Base-by-base conservation (phyloP, 64 coral and sea anemone species). In the Trachythela sp. region DNA sequence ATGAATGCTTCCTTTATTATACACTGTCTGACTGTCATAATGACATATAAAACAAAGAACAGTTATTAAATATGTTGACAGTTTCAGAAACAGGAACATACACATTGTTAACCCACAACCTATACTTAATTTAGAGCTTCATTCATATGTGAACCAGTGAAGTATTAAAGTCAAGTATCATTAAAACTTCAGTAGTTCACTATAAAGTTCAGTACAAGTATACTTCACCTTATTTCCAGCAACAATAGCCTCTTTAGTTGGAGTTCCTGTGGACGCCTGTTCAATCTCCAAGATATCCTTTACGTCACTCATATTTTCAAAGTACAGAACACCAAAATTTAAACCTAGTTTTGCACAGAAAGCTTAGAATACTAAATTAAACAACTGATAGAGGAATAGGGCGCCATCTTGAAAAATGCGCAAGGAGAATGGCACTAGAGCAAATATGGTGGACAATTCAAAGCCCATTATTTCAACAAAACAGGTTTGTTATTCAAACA, bases 161-260 rank as follows among this genome's bases (percentile, higher is more conserved):
- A 91, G 84, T 41, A 92, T 94, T 84, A 86, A 92, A 87, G 92
- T 33, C 92, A 93, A 84, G 14, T 13, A 83, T 24, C n/a, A n/a
- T n/a, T n/a, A n/a, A n/a, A n/a, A n/a, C n/a, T n/a, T n/a, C n/a
- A n/a, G n/a, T n/a, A n/a, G n/a, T n/a, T n/a, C n/a, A n/a, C n/a
- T n/a, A n/a, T n/a, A n/a, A n/a, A n/a, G n/a, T n/a, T n/a, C n/a
- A n/a, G n/a, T n/a, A n/a, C n/a, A n/a, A 8, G 9, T 37, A n/a
- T 33, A 70, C 39, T 36, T 22, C 68, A 95, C 95, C 93, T 97
- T 97, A 84, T 58, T 94, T 48, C 90, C 90, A 58, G 88, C 86
- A 9, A 97, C 95, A 68, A 97, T 97, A 64, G 95, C 88, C 67
- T 97, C 95, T 92, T 97, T 97, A 29, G 70, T 94, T 41, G 95